Evolutionary conservation across 2,797 vertebrate species (phyloP), one percentile per base, ranked within the genome.

Genomic region (Sebastes taczanowskii): DNA sequence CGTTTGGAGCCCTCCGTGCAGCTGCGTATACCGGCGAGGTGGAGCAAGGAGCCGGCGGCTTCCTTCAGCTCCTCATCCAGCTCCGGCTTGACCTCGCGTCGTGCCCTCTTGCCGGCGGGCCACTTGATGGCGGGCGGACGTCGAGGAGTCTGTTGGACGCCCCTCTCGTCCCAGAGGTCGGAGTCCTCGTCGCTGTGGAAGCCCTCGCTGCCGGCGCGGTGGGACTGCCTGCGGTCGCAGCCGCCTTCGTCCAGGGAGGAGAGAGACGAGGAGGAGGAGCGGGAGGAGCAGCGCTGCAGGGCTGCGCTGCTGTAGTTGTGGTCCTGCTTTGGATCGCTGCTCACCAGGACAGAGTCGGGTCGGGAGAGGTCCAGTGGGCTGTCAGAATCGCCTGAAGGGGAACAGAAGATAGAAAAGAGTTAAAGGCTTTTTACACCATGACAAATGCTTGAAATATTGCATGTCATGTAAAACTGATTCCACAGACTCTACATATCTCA

Each of bases 61-160:
- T 99, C 99, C 89, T 99, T 99, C 74, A 99, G 92, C 97, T 99
- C 98, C 89, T 99, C 98, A 14, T 99, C 99, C 18, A 99, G 96
- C 91, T 99, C 99, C 3, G 96, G 96, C 84, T 97, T 96, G 6
- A 95, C 83, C 87, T 97, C 97, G 49, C 96, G 94, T 0, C 96
- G 86, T 2, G 89, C 94, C 90, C 96, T 96, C 89, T 97, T 96
- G 83, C 89, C 91, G 13, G 95, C 91, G 62, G 95, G 96, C 80
- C 92, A 95, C 86, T 96, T 96, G 83, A 90, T 84, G 38, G 92
- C 78, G 1, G 93, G 80, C 4, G 89, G 88, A 66, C 88, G 93
- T 23, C 87, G 93, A 5, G 78, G 82, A 7, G 87, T 91, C 79
- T 89, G 91, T n/a, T 84, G 93, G 53, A 94, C 85, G 22, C 89